Evolutionary conservation across 2,113 vertebrate species (phyloP), one percentile per base, ranked within the genome.

Genomic region (Poeciliopsis retropinna): DNA sequence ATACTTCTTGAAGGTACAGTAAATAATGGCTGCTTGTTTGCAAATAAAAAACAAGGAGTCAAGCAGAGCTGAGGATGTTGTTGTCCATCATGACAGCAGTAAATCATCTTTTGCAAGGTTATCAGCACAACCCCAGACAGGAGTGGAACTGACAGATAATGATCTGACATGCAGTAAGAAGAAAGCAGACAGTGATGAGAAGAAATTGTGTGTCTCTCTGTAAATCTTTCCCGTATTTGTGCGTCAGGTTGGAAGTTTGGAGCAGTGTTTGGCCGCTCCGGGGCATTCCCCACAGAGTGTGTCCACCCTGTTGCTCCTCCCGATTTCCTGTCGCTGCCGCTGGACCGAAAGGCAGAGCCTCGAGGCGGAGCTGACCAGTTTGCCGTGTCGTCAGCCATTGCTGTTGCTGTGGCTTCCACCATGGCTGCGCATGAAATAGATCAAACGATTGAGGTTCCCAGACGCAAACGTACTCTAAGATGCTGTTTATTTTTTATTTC

Each of bases 221-320:
- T 74, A 64, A 72, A 6, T 41, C 2, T 63, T 39, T 15, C 2
- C 3, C 22, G 25, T 44, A 47, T 82, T 22, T 64, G n/a, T 68
- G 0, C 31, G 60, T 37, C 79, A 99, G 98, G 98, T 3, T 99
- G 98, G 98, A 96, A 96, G 92, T 99, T 99, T 0, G 98, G 98
- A 0, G 96, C 97, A 1, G 92, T 97, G 88, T 95, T 96, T 0
- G 95, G 98, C n/a, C 94, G 92, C 11, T 90, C 96, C 0, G 97
- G 97, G 7, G 75, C 94, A 5, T 99, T 99, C 86, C 97, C 97
- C 0, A 76, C 90, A 0, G 97, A 99, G 12, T 95, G 94, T 0
- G 95, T 98, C 61, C 97, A 96, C 88, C 97, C 97, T 0, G 94
- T 97, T 0, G 95, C 95, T 0, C 95, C 96, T 0, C 98, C 98